Percentiles rank a stretch among this genome's conserved stretches.
phyloP scores from a whole-genome alignment of 2,888 invertebrate species.

The Leptinotarsa tumamoca region DNA sequence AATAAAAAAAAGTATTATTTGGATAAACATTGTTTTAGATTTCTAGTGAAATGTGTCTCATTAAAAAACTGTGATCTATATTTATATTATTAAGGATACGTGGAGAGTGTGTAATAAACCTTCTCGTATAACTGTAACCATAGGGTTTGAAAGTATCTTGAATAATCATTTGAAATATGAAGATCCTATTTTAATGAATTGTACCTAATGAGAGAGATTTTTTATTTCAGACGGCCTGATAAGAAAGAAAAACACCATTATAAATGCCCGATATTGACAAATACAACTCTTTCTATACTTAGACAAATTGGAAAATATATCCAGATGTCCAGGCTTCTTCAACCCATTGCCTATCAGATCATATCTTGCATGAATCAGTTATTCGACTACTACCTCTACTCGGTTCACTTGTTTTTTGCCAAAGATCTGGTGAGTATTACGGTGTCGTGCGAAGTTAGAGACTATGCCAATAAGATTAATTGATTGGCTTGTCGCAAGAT shows the following conservation, averaged over 20 bases:
- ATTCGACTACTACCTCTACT: conserved; percentile 92
- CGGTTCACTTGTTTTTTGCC: conserved; percentile 89
- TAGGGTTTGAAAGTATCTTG: background rate
- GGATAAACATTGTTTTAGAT: too few species aligned
- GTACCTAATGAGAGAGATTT: background rate
- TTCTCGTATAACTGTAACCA: too few species aligned
- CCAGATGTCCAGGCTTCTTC: conserved; percentile 90
- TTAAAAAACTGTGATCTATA: too few species aligned
- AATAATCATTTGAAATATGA: background rate
- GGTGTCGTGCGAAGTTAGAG: background rate
- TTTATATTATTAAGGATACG: too few species aligned
- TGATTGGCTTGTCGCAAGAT: too few species aligned
- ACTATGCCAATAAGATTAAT: too few species aligned
- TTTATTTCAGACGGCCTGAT: conserved; percentile 35
- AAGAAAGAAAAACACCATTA: conserved; percentile 58
- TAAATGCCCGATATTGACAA: conserved; percentile 80
- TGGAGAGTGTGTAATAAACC: too few species aligned
- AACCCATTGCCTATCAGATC: conserved; percentile 91
- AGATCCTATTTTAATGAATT: background rate
- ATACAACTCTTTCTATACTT: conserved; percentile 90
- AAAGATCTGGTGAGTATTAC: conserved; percentile 74
- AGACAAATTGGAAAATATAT: conserved; percentile 92
- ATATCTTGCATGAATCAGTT: conserved; percentile 92
- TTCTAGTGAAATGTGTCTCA: too few species aligned
- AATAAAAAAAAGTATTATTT: too few species aligned